Evolutionary conservation across 2,888 invertebrate species (phyloP), one percentile per base, ranked within the genome.

Genomic region (Sarcophaga subvicina): DNA sequence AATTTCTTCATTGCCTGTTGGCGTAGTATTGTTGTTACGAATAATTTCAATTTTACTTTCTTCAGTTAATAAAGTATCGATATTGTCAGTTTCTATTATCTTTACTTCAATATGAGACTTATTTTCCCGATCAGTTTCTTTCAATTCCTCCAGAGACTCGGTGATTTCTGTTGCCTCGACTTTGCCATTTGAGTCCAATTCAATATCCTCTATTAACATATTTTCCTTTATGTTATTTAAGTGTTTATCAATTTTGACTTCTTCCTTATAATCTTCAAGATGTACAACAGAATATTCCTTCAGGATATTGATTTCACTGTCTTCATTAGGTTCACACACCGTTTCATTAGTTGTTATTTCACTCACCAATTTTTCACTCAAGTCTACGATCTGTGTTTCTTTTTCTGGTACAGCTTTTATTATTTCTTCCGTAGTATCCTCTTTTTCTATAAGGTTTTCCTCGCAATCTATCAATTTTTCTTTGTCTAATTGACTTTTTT

Each of bases 401-500:
- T 54, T 54, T 22, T 14, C 10, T 47, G n/a, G 1, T 22, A 62
- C n/a, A 77, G 20, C 60, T 59, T 66, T 54, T 71, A 25, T 59
- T 47, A 27, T 11, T 20, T 66, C 47, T 49, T 66, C 76, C 22
- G 37, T 59, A 47, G 11, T n/a, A 37, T 4, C 63, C 49, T 69
- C 62, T 62, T 62, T 60, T 45, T 27, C 27, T 22, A 10, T 49
- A 14, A 14, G 14, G 10, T 17, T 0, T n/a, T n/a, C 17, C 11
- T 64, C 54, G n/a, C n/a, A 25, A 59, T 37, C 63, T 59, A 20
- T n/a, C 1, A 17, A 10, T 11, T 37, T 47, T 27, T 63, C 70
- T 10, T 70, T 60, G 22, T 76, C 60, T 20, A 20, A 49, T 76
- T 47, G 45, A 49, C 72, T 62, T 8, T 54, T 67, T 82, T 59